Conservation (phyloP, 1,140 invertebrate genomes). For the Bicyclus anynana region DNA sequence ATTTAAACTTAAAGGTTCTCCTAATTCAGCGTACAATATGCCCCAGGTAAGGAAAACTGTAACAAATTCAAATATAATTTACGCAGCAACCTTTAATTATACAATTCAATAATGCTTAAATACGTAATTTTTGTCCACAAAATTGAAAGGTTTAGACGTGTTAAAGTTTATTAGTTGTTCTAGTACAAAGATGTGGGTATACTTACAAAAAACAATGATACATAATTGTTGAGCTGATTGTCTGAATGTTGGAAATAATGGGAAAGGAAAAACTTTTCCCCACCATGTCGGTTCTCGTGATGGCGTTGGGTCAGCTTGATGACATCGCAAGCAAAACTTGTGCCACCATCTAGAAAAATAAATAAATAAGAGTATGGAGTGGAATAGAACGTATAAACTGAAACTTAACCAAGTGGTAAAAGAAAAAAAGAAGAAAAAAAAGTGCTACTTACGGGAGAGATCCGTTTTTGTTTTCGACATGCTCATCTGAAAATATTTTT, state of each 20-base stretch:
- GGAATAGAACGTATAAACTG: too few relatives aligned
- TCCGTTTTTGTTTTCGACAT: conserved; percentile 10
- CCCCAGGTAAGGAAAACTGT: conserved; percentile 86
- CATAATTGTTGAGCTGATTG: conserved; percentile 85
- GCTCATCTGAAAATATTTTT: conserved; percentile 27
- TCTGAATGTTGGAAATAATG: conserved; percentile 87
- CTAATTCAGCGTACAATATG: conserved; percentile 84
- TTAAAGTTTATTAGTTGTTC: too few relatives aligned
- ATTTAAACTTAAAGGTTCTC: conserved; percentile 83
- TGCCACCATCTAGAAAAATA: conserved; percentile 60
- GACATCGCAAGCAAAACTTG: conserved; percentile 65
- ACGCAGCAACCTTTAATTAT: not conserved
- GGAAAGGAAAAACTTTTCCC: conserved; percentile 85
- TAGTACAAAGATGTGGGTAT: not conserved
- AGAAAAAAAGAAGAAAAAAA: too few relatives aligned
- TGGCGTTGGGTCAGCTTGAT: conserved; percentile 78
- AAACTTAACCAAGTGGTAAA: too few relatives aligned
- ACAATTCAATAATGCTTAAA: too few relatives aligned
- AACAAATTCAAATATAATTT: conserved; percentile 23
- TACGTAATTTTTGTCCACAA: too few relatives aligned
- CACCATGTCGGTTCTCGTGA: conserved; percentile 87
- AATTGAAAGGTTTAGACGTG: too few relatives aligned
- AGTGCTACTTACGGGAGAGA: conserved; percentile 13
- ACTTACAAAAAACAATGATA: conserved; percentile 82
- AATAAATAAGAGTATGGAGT: not conserved